A percentile compares a stretch with the other conserved stretches of the same genome.
These are phyloP conservation scores for Netelia fuscicornis DNA, from an alignment of 2,888 invertebrate species.

Conservation along the genomic window DNA sequence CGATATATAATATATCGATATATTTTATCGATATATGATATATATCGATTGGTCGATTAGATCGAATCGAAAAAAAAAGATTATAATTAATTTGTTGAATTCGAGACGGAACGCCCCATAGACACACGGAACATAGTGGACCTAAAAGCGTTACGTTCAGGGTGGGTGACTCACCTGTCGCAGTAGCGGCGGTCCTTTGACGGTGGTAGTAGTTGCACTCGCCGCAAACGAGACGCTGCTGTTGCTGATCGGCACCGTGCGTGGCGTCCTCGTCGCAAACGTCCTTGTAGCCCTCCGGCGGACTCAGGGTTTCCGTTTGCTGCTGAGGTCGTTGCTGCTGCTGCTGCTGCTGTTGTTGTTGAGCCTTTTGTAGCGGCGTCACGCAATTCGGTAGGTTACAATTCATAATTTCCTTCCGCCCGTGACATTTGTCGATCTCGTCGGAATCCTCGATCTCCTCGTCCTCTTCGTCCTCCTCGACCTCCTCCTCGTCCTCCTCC, in stretches of 20 bases:
- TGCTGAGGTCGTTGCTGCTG: constrained; percentile 81
- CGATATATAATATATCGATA: too few species aligned
- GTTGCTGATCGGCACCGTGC: constrained; percentile 83
- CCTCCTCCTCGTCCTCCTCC: constrained; percentile 72
- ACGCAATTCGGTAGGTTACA: constrained; percentile 61
- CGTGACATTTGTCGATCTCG: constrained; percentile 70
- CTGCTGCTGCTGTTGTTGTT: constrained; percentile 24
- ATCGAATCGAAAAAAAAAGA: too few species aligned
- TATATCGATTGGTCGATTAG: too few species aligned
- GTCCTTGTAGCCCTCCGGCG: constrained; percentile 96
- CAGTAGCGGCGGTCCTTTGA: constrained; percentile 66
- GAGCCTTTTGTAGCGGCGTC: constrained; percentile 64
- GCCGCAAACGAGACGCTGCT: constrained; percentile 85
- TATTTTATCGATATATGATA: too few species aligned
- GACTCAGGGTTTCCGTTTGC: constrained; percentile 92
- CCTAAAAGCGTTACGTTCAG: too few species aligned
- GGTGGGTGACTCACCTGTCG: constrained; percentile 85
- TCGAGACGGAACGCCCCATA: neutral
- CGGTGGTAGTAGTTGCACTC: constrained; percentile 87
- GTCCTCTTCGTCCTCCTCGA: constrained; percentile 60
- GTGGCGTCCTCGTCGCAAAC: constrained; percentile 88
- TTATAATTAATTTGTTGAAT: neutral
- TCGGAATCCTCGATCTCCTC: constrained; percentile 69
- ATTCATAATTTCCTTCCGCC: constrained; percentile 51
- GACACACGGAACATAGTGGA: neutral